Percentiles rank a stretch among this genome's conserved stretches.
phyloP scores from a whole-genome alignment of 1,140 invertebrate species.

The Drosophila pallidifrons region DNA sequence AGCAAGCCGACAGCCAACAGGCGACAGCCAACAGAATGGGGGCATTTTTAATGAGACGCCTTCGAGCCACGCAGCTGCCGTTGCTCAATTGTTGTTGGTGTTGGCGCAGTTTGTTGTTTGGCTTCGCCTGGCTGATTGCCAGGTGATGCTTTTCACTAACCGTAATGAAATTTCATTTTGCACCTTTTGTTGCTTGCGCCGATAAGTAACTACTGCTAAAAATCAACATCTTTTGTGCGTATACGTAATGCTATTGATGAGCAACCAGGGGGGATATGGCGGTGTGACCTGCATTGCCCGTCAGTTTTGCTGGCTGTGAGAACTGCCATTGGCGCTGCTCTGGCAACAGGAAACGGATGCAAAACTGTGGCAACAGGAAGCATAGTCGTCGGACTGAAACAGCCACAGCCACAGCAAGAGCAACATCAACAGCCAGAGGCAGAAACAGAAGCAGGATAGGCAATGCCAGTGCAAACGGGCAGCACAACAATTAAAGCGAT shows the following conservation, averaged over 20 bases:
- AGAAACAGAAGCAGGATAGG: not conserved
- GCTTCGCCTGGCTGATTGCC: not conserved
- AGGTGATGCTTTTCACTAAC: constrained; percentile 9
- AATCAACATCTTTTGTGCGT: constrained; percentile 44
- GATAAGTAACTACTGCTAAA: constrained; percentile 29
- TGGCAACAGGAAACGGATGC: constrained; percentile 56
- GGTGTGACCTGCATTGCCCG: constrained; percentile 64
- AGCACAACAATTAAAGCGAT: constrained; percentile 76
- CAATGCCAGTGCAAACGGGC: not conserved
- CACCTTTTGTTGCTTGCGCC: constrained; percentile 1
- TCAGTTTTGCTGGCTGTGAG: constrained; percentile 17
- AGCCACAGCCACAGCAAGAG: constrained; percentile 33
- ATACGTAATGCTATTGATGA: constrained; percentile 55
- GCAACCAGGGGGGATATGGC: not conserved
- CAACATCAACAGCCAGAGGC: not conserved
- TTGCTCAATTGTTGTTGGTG: not conserved
- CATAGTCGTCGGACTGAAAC: constrained; percentile 41
- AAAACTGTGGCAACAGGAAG: constrained; percentile 47
- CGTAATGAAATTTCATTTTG: constrained; percentile 36
- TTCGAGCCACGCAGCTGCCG: constrained; percentile 13
- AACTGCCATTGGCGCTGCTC: constrained; percentile 41
- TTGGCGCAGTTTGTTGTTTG: not conserved
- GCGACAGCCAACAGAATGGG: not conserved
- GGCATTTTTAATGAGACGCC: constrained; percentile 32
- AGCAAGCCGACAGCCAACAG: not conserved